Base-by-base conservation (phyloP, 2,113 vertebrate genomes). In the Centrocercus urophasianus region DNA sequence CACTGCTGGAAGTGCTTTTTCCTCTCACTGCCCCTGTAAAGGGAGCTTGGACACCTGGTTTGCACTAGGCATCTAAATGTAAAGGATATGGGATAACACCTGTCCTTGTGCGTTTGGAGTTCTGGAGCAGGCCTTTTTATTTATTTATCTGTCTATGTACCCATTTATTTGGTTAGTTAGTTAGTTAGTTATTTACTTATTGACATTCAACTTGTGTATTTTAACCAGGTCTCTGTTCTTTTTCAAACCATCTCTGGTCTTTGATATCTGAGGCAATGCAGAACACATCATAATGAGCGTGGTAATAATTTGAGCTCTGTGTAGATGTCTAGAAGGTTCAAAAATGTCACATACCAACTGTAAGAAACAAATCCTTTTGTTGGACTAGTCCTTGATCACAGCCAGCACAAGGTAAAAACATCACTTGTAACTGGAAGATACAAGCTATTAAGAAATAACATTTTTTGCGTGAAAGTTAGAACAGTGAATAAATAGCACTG, bases 241-340 rank as follows among this genome's bases (percentile, higher is more conserved):
- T 56, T 38, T 6, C 19, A 48, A 74, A 18, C 2, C 2, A 0
- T 43, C 8, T 75, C 11, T 52, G 5, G 8, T 24, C 11, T 71
- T 91, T 57, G 25, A 7, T 52, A 8, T 48, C 32, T 59, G 32
- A 5, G 3, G 4, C 38, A 89, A 60, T 43, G 17, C 54, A 77
- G 47, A 83, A 12, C 9, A 56, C 5, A 67, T n/a, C 5, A 67
- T 36, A 38, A 30, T 12, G 28, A 60, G 19, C 42, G 4, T 84
- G 4, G 7, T 67, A 43, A 66, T 36, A 2, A 8, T 71, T 36
- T 80, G 11, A 74, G 27, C 7, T 66, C 34, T 6, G 0, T 63
- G 17, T 45, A 52, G 36, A 4, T 50, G 4, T 17, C 34, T 74
- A 74, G 50, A 74, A 59, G 4, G 25, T 20, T 34, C 20, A 45